phyloP scores from a whole-genome alignment of 2,888 invertebrate species.

The Tortrix viridana region DNA sequence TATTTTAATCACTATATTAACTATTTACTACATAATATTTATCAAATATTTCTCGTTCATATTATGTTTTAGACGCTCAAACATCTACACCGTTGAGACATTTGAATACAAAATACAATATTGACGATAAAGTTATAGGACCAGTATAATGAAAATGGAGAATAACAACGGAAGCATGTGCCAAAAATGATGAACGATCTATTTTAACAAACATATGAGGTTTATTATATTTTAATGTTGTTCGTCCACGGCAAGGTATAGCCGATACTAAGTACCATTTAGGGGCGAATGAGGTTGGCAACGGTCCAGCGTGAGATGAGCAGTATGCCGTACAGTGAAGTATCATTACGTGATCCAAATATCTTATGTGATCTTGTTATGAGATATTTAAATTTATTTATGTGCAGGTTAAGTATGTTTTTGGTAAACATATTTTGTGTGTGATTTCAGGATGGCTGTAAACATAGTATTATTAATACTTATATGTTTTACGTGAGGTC shows the following conservation, averaged over 20 bases:
- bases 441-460: too few relatives aligned
- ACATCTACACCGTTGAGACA: too few relatives aligned
- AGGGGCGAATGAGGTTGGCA: conserved; percentile 32
- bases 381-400: conserved; percentile 12
- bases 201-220: conserved; percentile 28
- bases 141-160: conserved; percentile 4
- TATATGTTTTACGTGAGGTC: too few relatives aligned
- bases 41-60: too few relatives aligned
- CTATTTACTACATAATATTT: too few relatives aligned
- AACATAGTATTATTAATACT: too few relatives aligned
- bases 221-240: conserved; percentile 31
- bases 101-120: too few relatives aligned
- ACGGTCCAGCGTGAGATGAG: conserved; percentile 26
- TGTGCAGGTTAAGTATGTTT: background rate
- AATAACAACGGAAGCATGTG: conserved; percentile 14
- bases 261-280: conserved; percentile 38
- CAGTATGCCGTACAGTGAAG: conserved; percentile 14
- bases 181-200: conserved; percentile 30
- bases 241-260: conserved; percentile 23
- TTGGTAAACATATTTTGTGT: too few relatives aligned
- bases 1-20: too few relatives aligned
- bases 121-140: conserved; percentile 2
- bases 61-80: too few relatives aligned
- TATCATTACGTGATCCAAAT: conserved; percentile 34
- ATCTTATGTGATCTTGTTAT: conserved; percentile 26